A percentile compares a stretch with the other conserved stretches of the same genome.
These are phyloP conservation scores for Drosophila kohkoa DNA, from an alignment of 1,140 invertebrate genomes.

Conservation along the genomic window DNA sequence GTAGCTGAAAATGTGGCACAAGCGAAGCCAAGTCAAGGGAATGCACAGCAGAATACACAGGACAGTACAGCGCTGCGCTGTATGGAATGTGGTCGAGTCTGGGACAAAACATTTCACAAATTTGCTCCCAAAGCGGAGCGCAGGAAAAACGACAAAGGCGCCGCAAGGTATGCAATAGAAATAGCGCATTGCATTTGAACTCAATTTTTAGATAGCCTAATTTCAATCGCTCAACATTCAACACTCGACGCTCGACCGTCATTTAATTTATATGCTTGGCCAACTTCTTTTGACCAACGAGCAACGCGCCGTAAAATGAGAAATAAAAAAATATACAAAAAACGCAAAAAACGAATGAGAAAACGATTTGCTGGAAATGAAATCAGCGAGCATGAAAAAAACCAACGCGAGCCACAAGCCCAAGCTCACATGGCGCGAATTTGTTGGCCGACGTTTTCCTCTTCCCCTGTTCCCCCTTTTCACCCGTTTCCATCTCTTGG, in stretches of 20 bases:
- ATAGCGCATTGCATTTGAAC: background rate
- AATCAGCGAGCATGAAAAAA: conserved; percentile 55
- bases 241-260: conserved; percentile 46
- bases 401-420: conserved; percentile 48
- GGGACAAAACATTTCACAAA: conserved; percentile 16
- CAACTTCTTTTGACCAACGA: conserved; percentile 64
- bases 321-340: conserved; percentile 4
- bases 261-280: conserved; percentile 80
- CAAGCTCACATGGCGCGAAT: conserved; percentile 53
- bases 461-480: no score
- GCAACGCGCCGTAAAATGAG: conserved; percentile 43
- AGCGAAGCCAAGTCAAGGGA: background rate
- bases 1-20: conserved; percentile 48
- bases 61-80: background rate
- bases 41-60: background rate
- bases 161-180: conserved; percentile 4
- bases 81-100: background rate
- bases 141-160: background rate
- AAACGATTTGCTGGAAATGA: conserved; percentile 41
- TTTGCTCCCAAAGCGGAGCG: background rate
- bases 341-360: conserved; percentile 35
- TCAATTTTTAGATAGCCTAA: conserved; percentile 51
- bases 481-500: background rate
- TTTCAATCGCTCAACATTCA: conserved; percentile 67
- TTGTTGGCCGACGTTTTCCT: conserved; percentile 36